A percentile compares a stretch with the other conserved stretches of the same genome.
Evolutionary conservation across 2,888 invertebrate genomes (phyloP).

Genomic region (Oscheius myriophilus): DNA sequence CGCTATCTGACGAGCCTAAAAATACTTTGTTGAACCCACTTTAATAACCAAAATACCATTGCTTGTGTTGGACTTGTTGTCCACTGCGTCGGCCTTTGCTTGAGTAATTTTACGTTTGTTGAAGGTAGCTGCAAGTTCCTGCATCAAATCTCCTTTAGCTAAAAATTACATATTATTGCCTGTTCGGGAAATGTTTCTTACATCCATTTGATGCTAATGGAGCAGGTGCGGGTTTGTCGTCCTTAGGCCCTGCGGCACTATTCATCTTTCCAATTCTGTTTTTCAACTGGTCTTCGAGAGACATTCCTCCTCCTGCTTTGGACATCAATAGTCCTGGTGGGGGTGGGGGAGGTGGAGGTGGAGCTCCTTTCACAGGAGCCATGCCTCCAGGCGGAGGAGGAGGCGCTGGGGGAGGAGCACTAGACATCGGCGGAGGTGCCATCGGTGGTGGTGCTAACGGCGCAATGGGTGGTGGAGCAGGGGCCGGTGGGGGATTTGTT

Average conservation of each 20-base stretch:
- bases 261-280: neutral
- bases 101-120: constrained; percentile 45
- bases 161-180: neutral
- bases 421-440: constrained; percentile 31
- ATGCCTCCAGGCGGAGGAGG: constrained; percentile 41
- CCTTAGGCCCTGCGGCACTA: neutral
- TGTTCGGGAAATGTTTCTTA: neutral
- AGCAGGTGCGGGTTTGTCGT: constrained; percentile 2
- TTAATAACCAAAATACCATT: constrained; percentile 31
- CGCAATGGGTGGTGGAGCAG: neutral
- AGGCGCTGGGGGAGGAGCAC: constrained; percentile 34
- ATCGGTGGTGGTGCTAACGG: constrained; percentile 23
- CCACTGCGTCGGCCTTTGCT: constrained; percentile 48
- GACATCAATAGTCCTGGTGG: constrained; percentile 3
- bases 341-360: constrained; percentile 46
- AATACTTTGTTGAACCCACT: neutral
- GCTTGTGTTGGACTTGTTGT: constrained; percentile 51
- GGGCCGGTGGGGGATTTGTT: neutral
- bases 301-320: constrained; percentile 9
- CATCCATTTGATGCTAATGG: constrained; percentile 7
- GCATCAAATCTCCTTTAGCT: constrained; percentile 4
- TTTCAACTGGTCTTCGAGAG: constrained; percentile 43
- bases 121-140: constrained; percentile 38
- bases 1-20: constrained; percentile 49
- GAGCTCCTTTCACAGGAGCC: constrained; percentile 24